phyloP scores from a whole-genome alignment of 2,113 vertebrate genomes.

The Phycodurus eques region DNA sequence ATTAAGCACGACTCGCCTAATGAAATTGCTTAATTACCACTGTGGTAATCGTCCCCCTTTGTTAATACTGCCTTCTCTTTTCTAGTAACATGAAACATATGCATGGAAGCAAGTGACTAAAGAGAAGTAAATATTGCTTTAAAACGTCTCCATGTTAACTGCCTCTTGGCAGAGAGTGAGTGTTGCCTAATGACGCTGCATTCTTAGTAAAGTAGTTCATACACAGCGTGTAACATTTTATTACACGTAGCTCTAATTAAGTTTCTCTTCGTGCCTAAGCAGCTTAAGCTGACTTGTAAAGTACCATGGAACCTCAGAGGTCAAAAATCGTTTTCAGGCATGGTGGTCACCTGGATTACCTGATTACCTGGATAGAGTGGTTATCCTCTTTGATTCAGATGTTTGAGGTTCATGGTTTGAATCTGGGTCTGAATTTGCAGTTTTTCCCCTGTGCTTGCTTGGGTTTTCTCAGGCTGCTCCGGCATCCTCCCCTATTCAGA shows the following conservation, averaged over 20 bases:
- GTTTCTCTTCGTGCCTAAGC: background rate
- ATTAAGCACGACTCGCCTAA: conserved; percentile 64
- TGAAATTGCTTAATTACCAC: conserved; percentile 70
- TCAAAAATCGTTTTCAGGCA: background rate
- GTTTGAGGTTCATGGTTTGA: background rate
- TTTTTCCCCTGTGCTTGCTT: background rate
- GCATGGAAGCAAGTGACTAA: conserved; percentile 27
- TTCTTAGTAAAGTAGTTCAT: conserved; percentile 2
- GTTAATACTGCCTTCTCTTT: conserved; percentile 38
- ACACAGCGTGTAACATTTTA: conserved; percentile 5
- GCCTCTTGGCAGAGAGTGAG: background rate
- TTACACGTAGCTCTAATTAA: conserved; percentile 2
- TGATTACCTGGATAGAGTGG: background rate
- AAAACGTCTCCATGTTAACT: conserved; percentile 6
- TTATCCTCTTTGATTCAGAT: background rate
- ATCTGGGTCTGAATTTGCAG: background rate
- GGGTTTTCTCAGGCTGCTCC: background rate
- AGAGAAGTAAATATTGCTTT: conserved; percentile 20
- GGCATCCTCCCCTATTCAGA: background rate
- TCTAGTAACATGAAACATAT: conserved; percentile 41
- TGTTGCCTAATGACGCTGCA: background rate
- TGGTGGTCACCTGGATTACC: background rate
- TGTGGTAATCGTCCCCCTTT: conserved; percentile 58
- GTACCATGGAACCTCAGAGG: background rate
- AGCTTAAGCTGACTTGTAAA: background rate